Percentiles rank a stretch among this genome's conserved stretches.
Conservation (phyloP, 2,888 invertebrate genomes). For the Esperia sulphurella region DNA sequence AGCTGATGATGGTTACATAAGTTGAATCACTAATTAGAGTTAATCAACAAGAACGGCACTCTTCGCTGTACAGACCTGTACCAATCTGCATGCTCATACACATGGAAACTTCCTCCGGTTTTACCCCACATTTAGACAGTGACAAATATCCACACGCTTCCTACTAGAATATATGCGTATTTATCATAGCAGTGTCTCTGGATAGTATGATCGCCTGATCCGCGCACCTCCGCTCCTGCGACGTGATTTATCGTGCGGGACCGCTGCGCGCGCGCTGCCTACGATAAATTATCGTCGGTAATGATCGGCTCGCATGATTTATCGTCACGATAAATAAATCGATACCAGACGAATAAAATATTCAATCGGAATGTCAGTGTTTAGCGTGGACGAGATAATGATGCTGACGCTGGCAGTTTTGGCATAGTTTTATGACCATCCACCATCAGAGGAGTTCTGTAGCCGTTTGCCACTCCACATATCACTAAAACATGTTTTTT, state of each 20-base stretch:
- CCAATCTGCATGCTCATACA: background rate
- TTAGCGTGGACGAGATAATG: conserved; percentile 29
- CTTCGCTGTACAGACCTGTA: no score
- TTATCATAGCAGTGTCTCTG: background rate
- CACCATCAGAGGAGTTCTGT: no score
- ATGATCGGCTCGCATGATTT: conserved; percentile 69
- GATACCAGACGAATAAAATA: conserved; percentile 50
- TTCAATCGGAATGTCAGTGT: conserved; percentile 26
- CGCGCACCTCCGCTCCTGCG: conserved; percentile 5
- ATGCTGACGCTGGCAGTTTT: conserved; percentile 1
- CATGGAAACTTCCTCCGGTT: background rate
- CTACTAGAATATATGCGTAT: background rate
- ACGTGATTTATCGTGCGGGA: conserved; percentile 44
- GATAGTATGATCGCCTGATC: background rate
- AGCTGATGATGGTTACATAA: no score
- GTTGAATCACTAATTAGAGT: no score
- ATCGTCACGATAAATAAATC: conserved; percentile 67
- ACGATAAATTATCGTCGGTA: conserved; percentile 72
- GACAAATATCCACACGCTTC: background rate
- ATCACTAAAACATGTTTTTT: no score
- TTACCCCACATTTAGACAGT: background rate
- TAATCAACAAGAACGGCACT: no score
- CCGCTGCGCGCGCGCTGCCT: conserved; percentile 37
- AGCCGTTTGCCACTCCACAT: no score
- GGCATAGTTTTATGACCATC: no score